phyloP scores from a whole-genome alignment of 2,797 vertebrate species.

The Coranthus polyacanthus region DNA sequence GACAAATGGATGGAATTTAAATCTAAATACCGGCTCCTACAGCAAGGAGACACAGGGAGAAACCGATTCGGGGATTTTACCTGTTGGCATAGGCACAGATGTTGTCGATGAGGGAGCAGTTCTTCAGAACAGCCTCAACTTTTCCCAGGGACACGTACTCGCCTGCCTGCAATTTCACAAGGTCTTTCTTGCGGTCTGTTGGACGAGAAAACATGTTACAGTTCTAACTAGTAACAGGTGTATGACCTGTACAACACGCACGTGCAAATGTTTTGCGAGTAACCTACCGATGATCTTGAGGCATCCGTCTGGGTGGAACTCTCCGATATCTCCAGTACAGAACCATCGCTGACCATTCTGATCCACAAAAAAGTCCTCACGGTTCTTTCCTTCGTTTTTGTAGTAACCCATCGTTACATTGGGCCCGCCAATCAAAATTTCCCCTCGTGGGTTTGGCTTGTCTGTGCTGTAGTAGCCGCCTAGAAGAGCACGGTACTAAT shows the following conservation, averaged over 20 bases:
- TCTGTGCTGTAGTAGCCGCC: conserved; percentile 95
- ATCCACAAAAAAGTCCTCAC: conserved; percentile 92
- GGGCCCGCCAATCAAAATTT: conserved; percentile 94
- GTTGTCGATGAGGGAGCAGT: conserved; percentile 94
- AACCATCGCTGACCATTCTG: conserved; percentile 94
- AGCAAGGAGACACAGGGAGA: not conserved
- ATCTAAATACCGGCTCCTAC: not conserved
- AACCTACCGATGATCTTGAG: conserved; percentile 96
- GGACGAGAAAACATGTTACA: conserved; percentile 18
- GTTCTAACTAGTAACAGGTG: not conserved
- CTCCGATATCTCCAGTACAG: conserved; percentile 96
- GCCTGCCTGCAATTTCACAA: conserved; percentile 96
- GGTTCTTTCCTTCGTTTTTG: conserved; percentile 90
- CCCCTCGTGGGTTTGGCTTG: conserved; percentile 93
- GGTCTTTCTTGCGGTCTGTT: conserved; percentile 96
- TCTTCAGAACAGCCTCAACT: conserved; percentile 96
- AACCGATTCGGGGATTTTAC: conserved; percentile 70
- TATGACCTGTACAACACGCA: not conserved
- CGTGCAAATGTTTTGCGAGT: not conserved
- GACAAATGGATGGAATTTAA: not conserved
- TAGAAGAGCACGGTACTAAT: conserved; percentile 57
- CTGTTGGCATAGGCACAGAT: conserved; percentile 98
- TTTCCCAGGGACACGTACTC: conserved; percentile 99
- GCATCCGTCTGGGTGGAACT: conserved; percentile 93
- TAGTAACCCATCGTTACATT: conserved; percentile 97